Evolutionary conservation across 1,140 invertebrate genomes (phyloP), one percentile per base, ranked within the genome.

Genomic region (Coenobita brevimanus): DNA sequence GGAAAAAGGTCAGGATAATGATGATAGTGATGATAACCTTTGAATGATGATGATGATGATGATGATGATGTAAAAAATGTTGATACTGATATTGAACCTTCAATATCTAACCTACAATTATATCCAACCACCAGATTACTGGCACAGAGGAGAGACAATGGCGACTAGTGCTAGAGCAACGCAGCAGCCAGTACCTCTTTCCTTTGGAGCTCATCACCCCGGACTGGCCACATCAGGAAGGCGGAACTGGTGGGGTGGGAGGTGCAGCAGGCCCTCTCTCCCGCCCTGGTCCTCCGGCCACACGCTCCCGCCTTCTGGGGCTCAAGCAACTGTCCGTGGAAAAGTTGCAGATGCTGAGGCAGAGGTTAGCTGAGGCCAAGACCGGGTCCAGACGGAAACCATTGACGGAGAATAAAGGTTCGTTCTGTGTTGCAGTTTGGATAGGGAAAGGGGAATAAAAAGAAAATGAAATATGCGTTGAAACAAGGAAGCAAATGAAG

Each of bases 271-370:
- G 46, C 6, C 6, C 60, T 17, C 83, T 84, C 2, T 78, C 82
- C 43, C 76, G 89, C 33, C 81, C 86, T 1, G 82, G 78, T 15
- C 89, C 94, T 62, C 93, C 93, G 6, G 46, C 46, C 46, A 50
- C 46, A 3, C 93, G 94, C 73, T 95, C 95, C 27, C 92, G 95
- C 71, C 92, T 95, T 1, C 93, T 94, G 89, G 95, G 94, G 82
- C 92, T 95, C 0, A 95, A 95, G 90, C 95, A 95, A 90, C 91
- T 95, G 57, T 95, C 95, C 3, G 94, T 95, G 0, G 95, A 95
- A 89, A 96, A 95, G 91, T 92, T 96, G 57, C 93, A 94, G 43
- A 94, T 93, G 76, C 92, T 96, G 2, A 95, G 94, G 91, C 94
- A 95, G 91, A 94, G 95, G 60, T 91, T 96, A n/a, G 93, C 94